Evolutionary conservation across 2,888 invertebrate species (phyloP).

Genomic region (Lasioglossum oenotherae): DNA sequence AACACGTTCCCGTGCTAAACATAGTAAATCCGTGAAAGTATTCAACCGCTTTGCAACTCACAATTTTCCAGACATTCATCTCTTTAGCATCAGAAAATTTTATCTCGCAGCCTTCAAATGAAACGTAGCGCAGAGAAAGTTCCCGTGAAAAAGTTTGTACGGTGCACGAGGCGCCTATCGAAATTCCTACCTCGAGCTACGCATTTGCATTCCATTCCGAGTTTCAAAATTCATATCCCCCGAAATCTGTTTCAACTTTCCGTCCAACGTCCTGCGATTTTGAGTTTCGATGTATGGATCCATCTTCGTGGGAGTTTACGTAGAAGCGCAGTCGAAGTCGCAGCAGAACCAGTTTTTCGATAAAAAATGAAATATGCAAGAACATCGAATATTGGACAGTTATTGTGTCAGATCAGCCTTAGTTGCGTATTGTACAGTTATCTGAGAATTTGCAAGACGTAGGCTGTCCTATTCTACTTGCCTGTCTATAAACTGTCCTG

Average conservation of each 20-base stretch:
- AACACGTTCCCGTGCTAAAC: not conserved
- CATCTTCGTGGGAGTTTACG: not conserved
- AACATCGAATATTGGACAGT: not conserved
- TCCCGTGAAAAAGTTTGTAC: not conserved
- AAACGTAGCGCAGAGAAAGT: not conserved
- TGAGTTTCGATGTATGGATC: not conserved
- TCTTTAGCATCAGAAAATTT: not conserved
- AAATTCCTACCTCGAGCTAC: slow-evolving; percentile 6
- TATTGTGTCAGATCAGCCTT: not conserved
- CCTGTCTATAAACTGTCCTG: not conserved
- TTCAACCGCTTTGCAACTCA: not conserved
- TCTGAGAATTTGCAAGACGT: not conserved
- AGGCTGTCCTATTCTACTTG: not conserved
- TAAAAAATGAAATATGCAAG: not conserved
- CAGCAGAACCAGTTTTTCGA: not conserved
- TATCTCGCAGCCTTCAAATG: slow-evolving; percentile 11
- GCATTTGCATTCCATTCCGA: slow-evolving; percentile 12
- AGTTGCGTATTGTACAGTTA: not conserved
- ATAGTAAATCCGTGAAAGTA: not conserved
- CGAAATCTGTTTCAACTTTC: not conserved
- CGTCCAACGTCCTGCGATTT: not conserved
- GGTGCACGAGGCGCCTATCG: not conserved
- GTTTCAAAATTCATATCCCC: slow-evolving; percentile 8
- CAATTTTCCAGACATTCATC: not conserved
- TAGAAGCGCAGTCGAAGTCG: not conserved